phyloP scores from a whole-genome alignment of 2,888 invertebrate species.

The Drosophila macrospina region DNA sequence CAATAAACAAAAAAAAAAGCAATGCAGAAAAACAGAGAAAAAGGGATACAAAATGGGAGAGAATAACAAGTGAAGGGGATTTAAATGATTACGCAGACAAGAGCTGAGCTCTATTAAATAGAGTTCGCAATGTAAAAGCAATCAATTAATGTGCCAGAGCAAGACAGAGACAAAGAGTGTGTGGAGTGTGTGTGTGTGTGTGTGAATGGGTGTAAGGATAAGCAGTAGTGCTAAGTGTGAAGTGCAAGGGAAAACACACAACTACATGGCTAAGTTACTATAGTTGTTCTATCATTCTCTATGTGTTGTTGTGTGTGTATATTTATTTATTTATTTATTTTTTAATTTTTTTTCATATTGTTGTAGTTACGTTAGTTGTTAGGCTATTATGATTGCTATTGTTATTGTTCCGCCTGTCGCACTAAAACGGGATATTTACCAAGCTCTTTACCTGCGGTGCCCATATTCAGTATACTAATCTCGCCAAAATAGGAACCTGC shows the following conservation, averaged over 20 bases:
- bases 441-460: conserved; percentile 99
- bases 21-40: conserved; percentile 3
- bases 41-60: neutral
- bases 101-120: conserved; percentile 27
- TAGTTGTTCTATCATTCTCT: conserved; percentile 8
- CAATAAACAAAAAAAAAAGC: neutral
- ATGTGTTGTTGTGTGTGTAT: neutral
- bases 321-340: neutral
- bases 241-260: conserved; percentile 24
- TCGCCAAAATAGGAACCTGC: conserved; percentile 99
- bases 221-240: conserved; percentile 2
- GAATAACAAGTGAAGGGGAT: conserved; percentile 15
- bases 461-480: conserved; percentile 99
- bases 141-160: conserved; percentile 40
- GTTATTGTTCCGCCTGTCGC: conserved; percentile 86
- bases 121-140: conserved; percentile 26
- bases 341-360: conserved; percentile 5
- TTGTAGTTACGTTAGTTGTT: conserved; percentile 35
- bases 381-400: conserved; percentile 57
- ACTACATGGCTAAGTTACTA: conserved; percentile 37
- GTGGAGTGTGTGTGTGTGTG: neutral
- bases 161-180: conserved; percentile 8
- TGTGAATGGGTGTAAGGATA: conserved; percentile 15
- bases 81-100: conserved; percentile 20
- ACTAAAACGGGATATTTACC: conserved; percentile 93